Conservation (phyloP, 2,888 invertebrate species). For the Heliconius cydno region DNA sequence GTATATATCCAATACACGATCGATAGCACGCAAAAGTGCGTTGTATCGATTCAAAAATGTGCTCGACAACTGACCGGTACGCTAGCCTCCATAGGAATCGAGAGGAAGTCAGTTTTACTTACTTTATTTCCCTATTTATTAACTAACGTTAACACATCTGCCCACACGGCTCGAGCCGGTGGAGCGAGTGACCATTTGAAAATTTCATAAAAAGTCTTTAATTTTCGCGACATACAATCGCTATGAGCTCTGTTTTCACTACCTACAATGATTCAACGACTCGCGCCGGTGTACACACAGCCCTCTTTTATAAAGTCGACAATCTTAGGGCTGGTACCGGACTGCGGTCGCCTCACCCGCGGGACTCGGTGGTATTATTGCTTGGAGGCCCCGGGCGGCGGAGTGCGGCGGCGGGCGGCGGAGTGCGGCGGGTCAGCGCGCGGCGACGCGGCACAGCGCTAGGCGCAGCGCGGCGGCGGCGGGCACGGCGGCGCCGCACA, state of each 20-base stretch:
- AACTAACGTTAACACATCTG: constrained; percentile 65
- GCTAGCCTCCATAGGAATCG: constrained; percentile 76
- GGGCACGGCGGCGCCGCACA: constrained; percentile 81
- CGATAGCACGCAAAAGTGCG: constrained; percentile 37
- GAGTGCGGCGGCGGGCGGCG: constrained; percentile 37
- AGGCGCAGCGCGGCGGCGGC: constrained; percentile 74
- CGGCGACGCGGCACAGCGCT: constrained; percentile 74
- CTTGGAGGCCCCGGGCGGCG: constrained; percentile 35
- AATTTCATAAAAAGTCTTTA: constrained; percentile 77
- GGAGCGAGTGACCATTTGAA: constrained; percentile 58
- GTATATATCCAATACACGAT: constrained; percentile 45
- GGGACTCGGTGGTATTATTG: constrained; percentile 36
- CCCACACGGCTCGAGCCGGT: constrained; percentile 48
- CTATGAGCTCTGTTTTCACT: constrained; percentile 51
- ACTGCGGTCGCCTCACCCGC: constrained; percentile 35
- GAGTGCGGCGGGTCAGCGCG: constrained; percentile 55
- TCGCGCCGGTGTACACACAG: constrained; percentile 18
- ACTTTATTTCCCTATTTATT: constrained; percentile 77
- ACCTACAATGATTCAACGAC: constrained; percentile 36
- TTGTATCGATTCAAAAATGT: constrained; percentile 44
- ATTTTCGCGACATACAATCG: constrained; percentile 56
- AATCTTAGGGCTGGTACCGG: constrained; percentile 40
- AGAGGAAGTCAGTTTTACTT: constrained; percentile 82
- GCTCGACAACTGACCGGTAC: constrained; percentile 54
- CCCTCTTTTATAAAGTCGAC: neutral